Base-by-base conservation (phyloP, 2,113 vertebrate species). In the Hippocampus abdominalis region DNA sequence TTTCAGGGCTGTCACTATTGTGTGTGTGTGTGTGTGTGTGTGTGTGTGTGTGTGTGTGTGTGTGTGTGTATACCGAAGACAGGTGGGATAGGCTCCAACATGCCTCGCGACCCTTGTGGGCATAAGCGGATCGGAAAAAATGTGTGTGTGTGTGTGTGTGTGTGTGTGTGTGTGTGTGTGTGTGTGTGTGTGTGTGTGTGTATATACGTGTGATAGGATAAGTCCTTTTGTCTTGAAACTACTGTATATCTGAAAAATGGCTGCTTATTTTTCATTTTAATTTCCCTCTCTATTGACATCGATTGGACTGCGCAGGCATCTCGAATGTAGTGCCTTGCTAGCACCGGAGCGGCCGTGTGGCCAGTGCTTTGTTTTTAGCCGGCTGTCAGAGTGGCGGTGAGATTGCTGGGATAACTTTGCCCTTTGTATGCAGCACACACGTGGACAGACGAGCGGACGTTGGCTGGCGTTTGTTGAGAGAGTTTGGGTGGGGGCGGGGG, bases 351-450 rank as follows among this genome's bases (percentile, higher is more conserved):
- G 5, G 27, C 27, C 13, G 27, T 13, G 15, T 16, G 16, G 57
- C 15, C 13, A 13, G 56, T 16, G 57, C 15, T 59, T 59, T 48
- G 63, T 40, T 83, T 75, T 77, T 79, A 80, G 64, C 74, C 72
- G 36, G 44, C 69, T 65, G 74, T 70, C 77, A 48, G 65, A 20
- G 8, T 64, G 16, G 29, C 44, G 60, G 76, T 25, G 20, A 76
- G 75, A 72, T 74, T 59, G 71, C 49, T 62, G 57, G 65, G 62
- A 62, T 68, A 72, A 57, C 71, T 73, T 76, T 60, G 74, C 66
- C 48, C 75, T 66, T 60, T 68, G 66, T 72, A 29, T 61, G 40
- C 57, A 15, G 27, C 56, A 3, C 25, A 29, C 70, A 66, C 0
- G 36, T 66, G 70, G 67, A 68, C 57, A 39, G 51, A 23, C 16